Conservation (phyloP, 2,888 invertebrate genomes). For the Cerceris ruficornis region DNA sequence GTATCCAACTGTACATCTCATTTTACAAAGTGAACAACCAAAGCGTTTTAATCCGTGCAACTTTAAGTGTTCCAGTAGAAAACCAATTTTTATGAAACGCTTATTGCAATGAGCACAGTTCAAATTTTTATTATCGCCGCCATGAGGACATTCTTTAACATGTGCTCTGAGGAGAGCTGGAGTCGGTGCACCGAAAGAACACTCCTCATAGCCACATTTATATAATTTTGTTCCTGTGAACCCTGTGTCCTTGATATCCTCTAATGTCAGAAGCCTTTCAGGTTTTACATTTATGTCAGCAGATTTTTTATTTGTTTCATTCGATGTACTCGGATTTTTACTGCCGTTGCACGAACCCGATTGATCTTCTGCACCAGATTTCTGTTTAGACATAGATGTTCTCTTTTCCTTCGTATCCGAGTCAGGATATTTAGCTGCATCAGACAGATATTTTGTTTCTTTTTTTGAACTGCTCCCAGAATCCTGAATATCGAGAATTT, state of each 20-base stretch:
- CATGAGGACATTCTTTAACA: constrained; percentile 77
- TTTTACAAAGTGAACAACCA: constrained; percentile 85
- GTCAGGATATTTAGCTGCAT: constrained; percentile 9
- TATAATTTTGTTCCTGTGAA: constrained; percentile 82
- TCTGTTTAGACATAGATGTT: neutral
- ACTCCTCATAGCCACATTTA: constrained; percentile 82
- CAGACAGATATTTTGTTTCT: constrained; percentile 10
- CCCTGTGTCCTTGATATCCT: constrained; percentile 78
- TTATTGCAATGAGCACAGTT: constrained; percentile 82
- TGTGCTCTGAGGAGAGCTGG: constrained; percentile 80
- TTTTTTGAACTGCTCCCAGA: constrained; percentile 10
- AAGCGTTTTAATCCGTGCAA: constrained; percentile 84
- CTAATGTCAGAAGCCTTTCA: constrained; percentile 68
- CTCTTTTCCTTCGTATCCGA: neutral
- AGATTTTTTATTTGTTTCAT: neutral
- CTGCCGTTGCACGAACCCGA: constrained; percentile 26
- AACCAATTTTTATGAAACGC: constrained; percentile 80
- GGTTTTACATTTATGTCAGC: constrained; percentile 13
- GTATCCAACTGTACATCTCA: constrained; percentile 72
- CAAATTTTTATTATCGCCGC: constrained; percentile 63
- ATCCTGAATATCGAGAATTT: constrained; percentile 66
- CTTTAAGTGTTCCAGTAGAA: constrained; percentile 84
- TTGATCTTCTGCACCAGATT: constrained; percentile 22
- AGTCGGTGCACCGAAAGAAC: constrained; percentile 78
- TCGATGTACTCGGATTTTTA: constrained; percentile 46